Conservation (phyloP, 2,797 vertebrate species). For the Cryptoblepharus egeriae region DNA sequence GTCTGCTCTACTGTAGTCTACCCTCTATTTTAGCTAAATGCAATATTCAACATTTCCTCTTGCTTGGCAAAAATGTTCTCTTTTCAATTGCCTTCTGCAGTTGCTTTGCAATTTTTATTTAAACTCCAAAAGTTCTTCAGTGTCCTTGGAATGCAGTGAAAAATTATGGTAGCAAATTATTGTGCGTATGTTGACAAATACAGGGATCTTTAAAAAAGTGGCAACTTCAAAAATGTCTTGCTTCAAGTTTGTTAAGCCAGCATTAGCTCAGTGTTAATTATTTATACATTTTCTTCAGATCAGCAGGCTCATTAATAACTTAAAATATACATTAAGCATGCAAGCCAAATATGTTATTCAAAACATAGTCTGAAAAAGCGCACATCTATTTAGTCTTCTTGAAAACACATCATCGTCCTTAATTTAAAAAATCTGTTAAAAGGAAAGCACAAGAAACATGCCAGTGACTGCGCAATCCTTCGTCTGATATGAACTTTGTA, state of each 20-base stretch:
- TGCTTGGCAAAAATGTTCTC: no score
- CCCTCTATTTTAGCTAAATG: not conserved
- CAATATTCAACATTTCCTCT: not conserved
- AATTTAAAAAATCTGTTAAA: conserved; percentile 24
- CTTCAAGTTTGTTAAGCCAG: conserved; percentile 70
- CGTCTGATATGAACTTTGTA: conserved; percentile 3
- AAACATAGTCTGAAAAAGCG: conserved; percentile 41
- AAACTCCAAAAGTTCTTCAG: conserved; percentile 13
- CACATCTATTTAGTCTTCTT: conserved; percentile 29
- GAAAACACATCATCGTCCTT: conserved; percentile 50
- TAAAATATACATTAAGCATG: conserved; percentile 66
- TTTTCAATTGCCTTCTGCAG: not conserved
- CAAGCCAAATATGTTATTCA: conserved; percentile 67
- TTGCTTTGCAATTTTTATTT: conserved; percentile 32
- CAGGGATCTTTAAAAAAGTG: conserved; percentile 41
- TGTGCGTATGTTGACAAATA: conserved; percentile 49
- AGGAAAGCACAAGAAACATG: not conserved
- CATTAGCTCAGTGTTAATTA: conserved; percentile 75
- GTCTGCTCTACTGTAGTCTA: not conserved
- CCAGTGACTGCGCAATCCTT: not conserved
- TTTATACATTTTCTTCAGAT: conserved; percentile 70
- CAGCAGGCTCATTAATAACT: conserved; percentile 73
- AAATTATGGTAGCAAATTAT: conserved; percentile 27
- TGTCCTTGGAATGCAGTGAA: conserved; percentile 43
- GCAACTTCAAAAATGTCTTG: conserved; percentile 62